Base-by-base conservation (phyloP, 2,888 invertebrate species). In the Drosophila putrida region DNA sequence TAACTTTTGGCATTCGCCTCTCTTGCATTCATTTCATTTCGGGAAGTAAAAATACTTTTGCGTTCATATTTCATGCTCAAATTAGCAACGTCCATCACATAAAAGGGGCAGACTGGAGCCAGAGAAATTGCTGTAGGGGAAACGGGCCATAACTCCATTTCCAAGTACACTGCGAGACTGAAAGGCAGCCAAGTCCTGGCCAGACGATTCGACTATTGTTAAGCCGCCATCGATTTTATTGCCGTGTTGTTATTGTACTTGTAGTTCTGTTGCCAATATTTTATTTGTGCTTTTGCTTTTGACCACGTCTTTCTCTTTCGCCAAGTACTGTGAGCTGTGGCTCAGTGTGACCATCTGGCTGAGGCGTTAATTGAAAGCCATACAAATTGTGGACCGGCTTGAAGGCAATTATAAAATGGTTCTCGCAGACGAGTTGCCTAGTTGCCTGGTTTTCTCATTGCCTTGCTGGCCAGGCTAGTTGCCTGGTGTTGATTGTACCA, bases 301-400 rank as follows among this genome's bases (percentile, higher is more conserved):
- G 72, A 67, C 74, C 74, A 65, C 68, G 74, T 80, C 75, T 69
- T 62, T 64, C 62, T 41, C 20, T 20, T 20, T 20, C 20, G 2
- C 20, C 20, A 20, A 1, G 20, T 20, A 55, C 50, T 41, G 38
- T 39, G 62, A 43, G 54, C 47, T 68, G 54, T 67, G 46, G 39
- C 54, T 55, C 57, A 47, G 53, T 38, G 8, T 11, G 41, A 33
- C 20, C 31, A 39, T 54, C 57, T 57, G 54, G 50, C 60, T 70
- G 63, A 41, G 57, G 83, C 87, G 84, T 86, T 84, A 84, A 84
- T 84, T 88, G 89, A 88, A 84, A 88, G 88, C 83, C 83, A 84
- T 84, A 84, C 87, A 84, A 84, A 83, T 83, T 80, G 87, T 75
- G 55, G 55, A 35, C 36, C 74, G 68, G 67, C 83, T 82, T 64